These are phyloP conservation scores for Toxonevra muliebris DNA, from an alignment of 2,888 invertebrate genomes.

Conservation along the genomic window DNA sequence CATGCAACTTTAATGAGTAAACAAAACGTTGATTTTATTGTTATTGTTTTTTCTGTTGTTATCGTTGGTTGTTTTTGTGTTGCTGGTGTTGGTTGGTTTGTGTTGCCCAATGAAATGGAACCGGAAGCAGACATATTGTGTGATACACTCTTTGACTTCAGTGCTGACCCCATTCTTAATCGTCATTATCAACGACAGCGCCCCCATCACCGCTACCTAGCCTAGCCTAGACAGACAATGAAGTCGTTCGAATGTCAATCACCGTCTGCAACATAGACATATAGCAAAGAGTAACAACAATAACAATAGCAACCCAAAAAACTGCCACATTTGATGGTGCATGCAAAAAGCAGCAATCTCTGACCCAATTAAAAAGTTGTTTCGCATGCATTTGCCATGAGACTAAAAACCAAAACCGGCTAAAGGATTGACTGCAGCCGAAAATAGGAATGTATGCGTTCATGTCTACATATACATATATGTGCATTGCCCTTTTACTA, in stretches of 20 bases:
- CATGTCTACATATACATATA: too few species aligned
- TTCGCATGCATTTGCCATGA: too few species aligned
- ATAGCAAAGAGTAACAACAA: conserved; percentile 37
- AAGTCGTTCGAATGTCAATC: conserved; percentile 51
- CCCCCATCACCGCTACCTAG: conserved; percentile 2
- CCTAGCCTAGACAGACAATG: conserved; percentile 14
- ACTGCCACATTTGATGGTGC: too few species aligned
- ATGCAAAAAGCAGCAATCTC: too few species aligned
- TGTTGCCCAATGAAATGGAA: conserved; percentile 7
- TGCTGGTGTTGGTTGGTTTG: conserved; percentile 1
- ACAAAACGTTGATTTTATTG: conserved; percentile 49
- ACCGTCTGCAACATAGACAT: conserved; percentile 44
- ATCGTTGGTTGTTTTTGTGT: conserved; percentile 5
- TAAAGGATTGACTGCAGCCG: too few species aligned
- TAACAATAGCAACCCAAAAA: background rate
- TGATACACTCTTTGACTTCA: background rate
- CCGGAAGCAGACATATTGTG: background rate
- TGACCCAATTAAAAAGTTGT: too few species aligned
- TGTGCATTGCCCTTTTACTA: too few species aligned
- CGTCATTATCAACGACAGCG: background rate
- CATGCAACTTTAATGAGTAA: conserved; percentile 62
- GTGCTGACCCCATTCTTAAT: background rate
- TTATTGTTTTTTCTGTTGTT: conserved; percentile 24
- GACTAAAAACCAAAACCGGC: too few species aligned
- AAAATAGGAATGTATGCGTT: too few species aligned